Conservation (phyloP, 2,113 vertebrate species). For the Erinaceus europaeus region DNA sequence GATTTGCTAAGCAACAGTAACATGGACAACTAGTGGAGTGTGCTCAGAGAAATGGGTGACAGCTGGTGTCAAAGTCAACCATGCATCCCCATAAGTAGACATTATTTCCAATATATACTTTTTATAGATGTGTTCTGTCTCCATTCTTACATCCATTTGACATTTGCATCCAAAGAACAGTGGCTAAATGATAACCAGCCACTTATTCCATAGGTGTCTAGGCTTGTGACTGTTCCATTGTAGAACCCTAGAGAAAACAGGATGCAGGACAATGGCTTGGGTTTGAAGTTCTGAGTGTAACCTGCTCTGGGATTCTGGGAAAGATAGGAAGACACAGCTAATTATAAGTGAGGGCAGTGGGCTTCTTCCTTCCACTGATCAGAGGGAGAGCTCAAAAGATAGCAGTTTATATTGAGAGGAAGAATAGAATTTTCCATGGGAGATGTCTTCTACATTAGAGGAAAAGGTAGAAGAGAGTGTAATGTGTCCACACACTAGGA, state of each 20-base stretch:
- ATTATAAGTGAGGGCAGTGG: background rate
- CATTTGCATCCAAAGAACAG: background rate
- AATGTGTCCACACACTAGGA: background rate
- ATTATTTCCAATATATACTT: no score
- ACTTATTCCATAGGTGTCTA: background rate
- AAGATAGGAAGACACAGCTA: background rate
- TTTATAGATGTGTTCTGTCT: background rate
- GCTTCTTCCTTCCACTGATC: background rate
- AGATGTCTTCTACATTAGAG: no score
- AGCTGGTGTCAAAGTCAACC: background rate
- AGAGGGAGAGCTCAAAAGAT: background rate
- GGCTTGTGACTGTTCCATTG: background rate
- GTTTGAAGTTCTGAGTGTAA: background rate
- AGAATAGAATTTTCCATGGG: background rate
- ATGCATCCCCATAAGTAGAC: accelerated
- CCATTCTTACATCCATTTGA: background rate
- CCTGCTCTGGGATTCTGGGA: background rate
- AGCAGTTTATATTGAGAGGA: background rate
- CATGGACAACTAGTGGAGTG: background rate
- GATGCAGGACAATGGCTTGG: background rate
- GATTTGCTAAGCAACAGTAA: background rate
- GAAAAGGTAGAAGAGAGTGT: background rate
- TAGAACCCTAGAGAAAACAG: background rate
- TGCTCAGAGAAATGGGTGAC: background rate
- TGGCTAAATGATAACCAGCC: background rate